These are phyloP conservation scores for Julus scanicus DNA, from an alignment of 2,888 invertebrate species.

Conservation along the genomic window DNA sequence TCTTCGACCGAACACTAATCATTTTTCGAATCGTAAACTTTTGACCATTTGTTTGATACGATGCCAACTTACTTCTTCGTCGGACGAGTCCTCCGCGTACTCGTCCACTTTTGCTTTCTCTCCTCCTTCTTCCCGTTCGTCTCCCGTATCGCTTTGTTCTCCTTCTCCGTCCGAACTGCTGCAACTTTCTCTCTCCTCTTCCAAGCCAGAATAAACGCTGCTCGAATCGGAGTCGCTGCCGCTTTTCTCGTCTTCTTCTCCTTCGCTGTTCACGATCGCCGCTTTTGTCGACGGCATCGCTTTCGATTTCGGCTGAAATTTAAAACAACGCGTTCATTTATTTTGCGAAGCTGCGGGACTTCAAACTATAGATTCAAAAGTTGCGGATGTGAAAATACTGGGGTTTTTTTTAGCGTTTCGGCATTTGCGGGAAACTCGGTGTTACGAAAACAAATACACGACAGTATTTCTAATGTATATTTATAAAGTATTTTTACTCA, in stretches of 20 bases:
- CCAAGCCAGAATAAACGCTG: constrained; percentile 57
- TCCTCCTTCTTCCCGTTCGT: constrained; percentile 46
- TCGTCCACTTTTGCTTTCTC: constrained; percentile 46
- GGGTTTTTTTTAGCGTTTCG: too few species aligned
- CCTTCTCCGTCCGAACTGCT: background rate
- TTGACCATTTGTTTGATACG: too few species aligned
- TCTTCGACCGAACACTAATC: too few species aligned
- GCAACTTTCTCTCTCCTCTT: constrained; percentile 30
- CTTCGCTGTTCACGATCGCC: background rate
- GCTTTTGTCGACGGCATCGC: background rate
- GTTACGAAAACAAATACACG: too few species aligned
- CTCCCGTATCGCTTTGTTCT: background rate
- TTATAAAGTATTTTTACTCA: too few species aligned
- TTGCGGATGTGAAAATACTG: too few species aligned
- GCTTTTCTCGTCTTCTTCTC: constrained; percentile 49
- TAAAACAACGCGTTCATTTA: too few species aligned
- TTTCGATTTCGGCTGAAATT: background rate
- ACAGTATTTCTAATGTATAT: too few species aligned
- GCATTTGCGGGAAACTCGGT: too few species aligned
- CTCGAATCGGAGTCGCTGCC: constrained; percentile 43
- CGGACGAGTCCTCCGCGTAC: constrained; percentile 57
- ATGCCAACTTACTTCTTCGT: constrained; percentile 58
- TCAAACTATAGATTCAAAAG: too few species aligned
- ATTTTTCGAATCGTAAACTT: too few species aligned
- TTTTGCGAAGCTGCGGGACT: too few species aligned